Evolutionary conservation across 1,140 invertebrate species (phyloP).

Genomic region (Calliopsis andreniformis): DNA sequence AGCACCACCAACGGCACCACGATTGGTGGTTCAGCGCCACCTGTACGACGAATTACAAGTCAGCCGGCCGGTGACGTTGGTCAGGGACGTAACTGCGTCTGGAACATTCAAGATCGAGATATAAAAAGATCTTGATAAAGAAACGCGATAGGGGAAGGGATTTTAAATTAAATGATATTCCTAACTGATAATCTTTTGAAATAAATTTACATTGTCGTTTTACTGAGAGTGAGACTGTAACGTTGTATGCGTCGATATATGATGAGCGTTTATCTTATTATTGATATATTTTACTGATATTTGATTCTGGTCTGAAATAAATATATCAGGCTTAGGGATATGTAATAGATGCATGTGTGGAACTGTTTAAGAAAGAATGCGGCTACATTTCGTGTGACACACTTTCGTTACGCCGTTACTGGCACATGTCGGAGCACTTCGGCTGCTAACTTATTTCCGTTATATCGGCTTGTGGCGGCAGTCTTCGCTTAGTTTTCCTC

Average conservation of each 20-base stretch:
- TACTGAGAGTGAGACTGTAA: too few relatives aligned
- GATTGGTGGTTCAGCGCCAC: conserved; percentile 50
- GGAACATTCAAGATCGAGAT: neutral
- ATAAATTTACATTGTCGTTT: too few relatives aligned
- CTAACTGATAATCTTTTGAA: neutral
- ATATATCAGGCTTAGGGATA: neutral
- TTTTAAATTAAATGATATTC: neutral
- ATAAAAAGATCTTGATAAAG: too few relatives aligned
- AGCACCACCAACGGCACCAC: conserved; percentile 55
- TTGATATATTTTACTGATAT: neutral
- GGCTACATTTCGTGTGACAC: conserved; percentile 30
- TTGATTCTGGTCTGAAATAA: neutral
- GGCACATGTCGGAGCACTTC: conserved; percentile 23
- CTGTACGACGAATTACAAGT: conserved; percentile 41
- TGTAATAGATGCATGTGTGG: neutral
- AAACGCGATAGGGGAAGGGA: too few relatives aligned
- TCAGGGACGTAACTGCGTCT: conserved; percentile 24
- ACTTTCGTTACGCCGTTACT: conserved; percentile 60
- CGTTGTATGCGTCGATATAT: neutral
- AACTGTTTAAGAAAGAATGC: neutral
- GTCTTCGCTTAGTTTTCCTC: conserved; percentile 40
- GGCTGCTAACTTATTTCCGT: conserved; percentile 51
- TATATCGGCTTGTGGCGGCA: conserved; percentile 41
- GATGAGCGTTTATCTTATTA: neutral
- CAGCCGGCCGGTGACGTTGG: conserved; percentile 39